Conservation (phyloP, 1,140 invertebrate genomes). For the Lordiphosa clarofinis region DNA sequence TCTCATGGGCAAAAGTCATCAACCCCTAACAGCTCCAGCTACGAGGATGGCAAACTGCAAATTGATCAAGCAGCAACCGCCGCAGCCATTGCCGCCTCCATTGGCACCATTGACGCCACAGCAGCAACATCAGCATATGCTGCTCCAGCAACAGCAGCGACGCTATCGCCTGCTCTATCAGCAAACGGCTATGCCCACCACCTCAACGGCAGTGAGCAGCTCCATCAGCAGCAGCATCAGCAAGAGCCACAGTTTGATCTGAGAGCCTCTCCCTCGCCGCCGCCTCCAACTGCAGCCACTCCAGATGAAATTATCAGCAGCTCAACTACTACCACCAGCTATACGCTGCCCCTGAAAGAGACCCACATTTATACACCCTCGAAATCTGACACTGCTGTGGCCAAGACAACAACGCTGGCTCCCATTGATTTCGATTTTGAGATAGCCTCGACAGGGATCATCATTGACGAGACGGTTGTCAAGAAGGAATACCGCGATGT, state of each 20-base stretch:
- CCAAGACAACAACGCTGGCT: conserved; percentile 60
- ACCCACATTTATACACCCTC: conserved; percentile 79
- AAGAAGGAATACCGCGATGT: conserved; percentile 79
- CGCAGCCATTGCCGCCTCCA: conserved; percentile 3
- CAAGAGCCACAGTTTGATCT: conserved; percentile 53
- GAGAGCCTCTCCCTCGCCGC: conserved; percentile 22
- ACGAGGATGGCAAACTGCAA: conserved; percentile 3
- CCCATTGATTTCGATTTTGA: conserved; percentile 79
- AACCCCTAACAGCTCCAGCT: conserved; percentile 10
- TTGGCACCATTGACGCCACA: conserved; percentile 47
- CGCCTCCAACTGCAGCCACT: conserved; percentile 4
- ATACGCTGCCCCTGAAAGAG: conserved; percentile 71
- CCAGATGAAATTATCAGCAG: conserved; percentile 36
- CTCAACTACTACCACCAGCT: conserved; percentile 37
- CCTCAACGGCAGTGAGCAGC: conserved; percentile 53
- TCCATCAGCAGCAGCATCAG: conserved; percentile 39
- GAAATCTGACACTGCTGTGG: conserved; percentile 63
- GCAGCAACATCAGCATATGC: conserved; percentile 60
- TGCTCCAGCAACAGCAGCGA: conserved; percentile 55
- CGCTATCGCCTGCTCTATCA: conserved; percentile 69
- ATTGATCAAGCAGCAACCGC: conserved; percentile 1
- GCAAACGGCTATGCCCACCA: conserved; percentile 61
- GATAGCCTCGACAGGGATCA: conserved; percentile 74
- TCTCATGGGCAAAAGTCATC: conserved; percentile 49
- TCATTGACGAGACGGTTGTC: conserved; percentile 77